These are phyloP conservation scores for Urocolius indicus DNA, from an alignment of 2,113 vertebrate species.

Conservation along the genomic window DNA sequence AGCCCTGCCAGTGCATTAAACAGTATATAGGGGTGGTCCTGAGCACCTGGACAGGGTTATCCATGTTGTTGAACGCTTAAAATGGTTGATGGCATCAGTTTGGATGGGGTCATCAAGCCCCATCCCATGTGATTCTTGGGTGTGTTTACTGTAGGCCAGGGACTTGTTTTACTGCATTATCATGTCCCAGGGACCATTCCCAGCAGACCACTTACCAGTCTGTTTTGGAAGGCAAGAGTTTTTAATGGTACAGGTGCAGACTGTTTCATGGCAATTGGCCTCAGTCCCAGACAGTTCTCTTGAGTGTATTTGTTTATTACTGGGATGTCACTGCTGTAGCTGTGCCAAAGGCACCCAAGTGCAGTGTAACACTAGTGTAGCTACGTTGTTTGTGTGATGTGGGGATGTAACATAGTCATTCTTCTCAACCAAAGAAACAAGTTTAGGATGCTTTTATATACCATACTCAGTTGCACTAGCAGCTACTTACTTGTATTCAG, in stretches of 20 bases:
- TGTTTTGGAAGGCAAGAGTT: neutral
- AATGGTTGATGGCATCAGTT: neutral
- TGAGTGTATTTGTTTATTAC: neutral
- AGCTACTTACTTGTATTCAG: neutral
- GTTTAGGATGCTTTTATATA: neutral
- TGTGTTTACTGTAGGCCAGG: neutral
- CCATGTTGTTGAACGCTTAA: neutral
- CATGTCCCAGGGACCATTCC: neutral
- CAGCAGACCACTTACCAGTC: neutral
- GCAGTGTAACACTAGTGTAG: neutral
- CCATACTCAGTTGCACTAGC: neutral
- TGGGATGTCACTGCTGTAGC: neutral
- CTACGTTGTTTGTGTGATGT: neutral
- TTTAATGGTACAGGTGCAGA: conserved; percentile 22
- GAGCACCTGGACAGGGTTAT: neutral
- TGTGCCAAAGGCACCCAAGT: neutral
- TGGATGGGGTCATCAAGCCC: neutral
- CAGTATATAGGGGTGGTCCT: accelerated
- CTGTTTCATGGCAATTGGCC: neutral
- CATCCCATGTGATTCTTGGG: neutral
- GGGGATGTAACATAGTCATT: accelerated
- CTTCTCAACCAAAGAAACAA: neutral
- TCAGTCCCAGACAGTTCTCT: neutral
- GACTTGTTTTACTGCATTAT: neutral
- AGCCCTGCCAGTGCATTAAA: neutral